Evolutionary conservation across 2,113 vertebrate species (phyloP).

Genomic region (Hirundichthys speculiger): DNA sequence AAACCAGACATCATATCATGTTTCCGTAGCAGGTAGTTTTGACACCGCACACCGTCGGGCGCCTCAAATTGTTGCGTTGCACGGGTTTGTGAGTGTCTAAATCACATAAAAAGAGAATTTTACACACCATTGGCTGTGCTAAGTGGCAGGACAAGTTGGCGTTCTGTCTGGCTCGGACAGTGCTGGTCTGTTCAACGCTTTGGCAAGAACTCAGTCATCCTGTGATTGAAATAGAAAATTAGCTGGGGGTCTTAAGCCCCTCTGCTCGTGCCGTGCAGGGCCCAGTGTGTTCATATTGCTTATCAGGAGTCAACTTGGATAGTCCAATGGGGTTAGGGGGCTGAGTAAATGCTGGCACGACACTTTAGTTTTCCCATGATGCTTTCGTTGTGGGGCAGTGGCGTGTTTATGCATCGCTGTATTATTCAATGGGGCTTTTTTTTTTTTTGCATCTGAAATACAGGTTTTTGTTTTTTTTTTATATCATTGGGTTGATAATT

Average conservation of each 20-base stretch:
- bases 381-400: no score
- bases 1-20: constrained; percentile 32
- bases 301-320: constrained; percentile 48
- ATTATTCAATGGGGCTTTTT: no score
- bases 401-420: no score
- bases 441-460: no score
- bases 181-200: constrained; percentile 5
- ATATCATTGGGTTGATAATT: no score
- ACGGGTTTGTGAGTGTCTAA: no score
- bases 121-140: no score
- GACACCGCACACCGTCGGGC: background rate
- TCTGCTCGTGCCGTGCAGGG: constrained; percentile 14
- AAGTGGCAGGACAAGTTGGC: constrained; percentile 30
- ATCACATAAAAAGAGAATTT: no score
- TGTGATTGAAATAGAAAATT: constrained; percentile 60
- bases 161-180: constrained; percentile 23
- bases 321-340: background rate
- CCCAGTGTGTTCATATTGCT: constrained; percentile 27
- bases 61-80: background rate
- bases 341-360: no score
- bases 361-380: no score
- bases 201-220: constrained; percentile 48
- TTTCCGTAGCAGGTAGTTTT: constrained; percentile 22
- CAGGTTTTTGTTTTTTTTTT: no score
- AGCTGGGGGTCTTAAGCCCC: constrained; percentile 61